Percentiles rank a stretch among this genome's conserved stretches.
These are phyloP conservation scores for Seriola dumerili DNA, from an alignment of 2,113 vertebrate species.

Conservation along the genomic window DNA sequence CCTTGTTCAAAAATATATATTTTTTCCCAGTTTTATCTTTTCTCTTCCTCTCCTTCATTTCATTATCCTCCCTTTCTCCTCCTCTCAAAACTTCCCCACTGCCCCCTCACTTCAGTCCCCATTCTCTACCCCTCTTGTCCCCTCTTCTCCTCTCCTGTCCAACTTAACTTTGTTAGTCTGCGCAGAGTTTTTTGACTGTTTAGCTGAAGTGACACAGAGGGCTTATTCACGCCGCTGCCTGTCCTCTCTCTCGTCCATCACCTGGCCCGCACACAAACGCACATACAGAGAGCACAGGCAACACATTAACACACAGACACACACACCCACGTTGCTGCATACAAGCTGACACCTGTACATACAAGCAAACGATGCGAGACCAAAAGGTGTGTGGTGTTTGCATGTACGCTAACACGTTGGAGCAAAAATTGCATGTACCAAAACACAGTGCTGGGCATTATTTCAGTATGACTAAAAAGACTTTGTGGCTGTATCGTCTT, in stretches of 20 bases:
- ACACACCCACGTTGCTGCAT: neutral
- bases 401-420: too few species aligned
- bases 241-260: conserved; percentile 47
- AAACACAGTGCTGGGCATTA: too few species aligned
- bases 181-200: conserved; percentile 30
- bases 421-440: too few species aligned
- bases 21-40: neutral
- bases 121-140: neutral
- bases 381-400: neutral
- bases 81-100: neutral
- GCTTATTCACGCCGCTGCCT: conserved; percentile 49
- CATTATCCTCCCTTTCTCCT: neutral
- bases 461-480: too few species aligned
- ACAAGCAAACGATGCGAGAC: neutral
- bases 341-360: neutral
- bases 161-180: conserved; percentile 29
- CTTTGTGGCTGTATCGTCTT: too few species aligned
- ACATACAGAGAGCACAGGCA: neutral
- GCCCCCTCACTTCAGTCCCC: neutral
- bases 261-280: neutral
- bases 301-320: neutral
- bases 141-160: conserved; percentile 21
- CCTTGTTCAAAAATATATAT: neutral
- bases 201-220: conserved; percentile 53
- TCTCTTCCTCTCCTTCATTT: neutral